Conservation (phyloP, 2,113 vertebrate genomes). For the Zosterops pallidus region DNA sequence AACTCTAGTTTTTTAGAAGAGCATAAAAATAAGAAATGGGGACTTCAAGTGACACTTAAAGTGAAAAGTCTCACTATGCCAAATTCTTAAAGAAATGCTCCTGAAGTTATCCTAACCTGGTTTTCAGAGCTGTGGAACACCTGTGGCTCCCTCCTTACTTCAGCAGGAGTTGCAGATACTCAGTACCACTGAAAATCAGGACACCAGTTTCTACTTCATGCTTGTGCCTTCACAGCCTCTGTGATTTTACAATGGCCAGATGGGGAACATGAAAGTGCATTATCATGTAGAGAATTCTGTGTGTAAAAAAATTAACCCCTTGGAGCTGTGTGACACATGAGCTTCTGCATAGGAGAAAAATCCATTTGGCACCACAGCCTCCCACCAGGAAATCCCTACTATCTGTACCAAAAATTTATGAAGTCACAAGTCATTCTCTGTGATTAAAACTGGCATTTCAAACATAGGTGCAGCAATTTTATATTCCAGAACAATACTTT, state of each 20-base stretch:
- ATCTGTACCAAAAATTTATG: constrained; percentile 54
- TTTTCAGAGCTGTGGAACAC: neutral
- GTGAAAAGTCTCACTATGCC: neutral
- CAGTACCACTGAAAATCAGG: neutral
- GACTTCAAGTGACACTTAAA: neutral
- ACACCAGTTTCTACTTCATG: constrained; percentile 7
- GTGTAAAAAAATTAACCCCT: constrained; percentile 61
- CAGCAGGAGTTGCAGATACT: neutral
- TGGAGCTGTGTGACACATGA: constrained; percentile 40
- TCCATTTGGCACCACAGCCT: constrained; percentile 33
- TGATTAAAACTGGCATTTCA: constrained; percentile 53
- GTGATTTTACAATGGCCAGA: constrained; percentile 52
- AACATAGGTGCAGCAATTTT: neutral
- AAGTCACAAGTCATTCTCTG: neutral
- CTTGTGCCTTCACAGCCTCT: constrained; percentile 32
- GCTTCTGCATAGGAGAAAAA: constrained; percentile 9
- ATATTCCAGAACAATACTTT: constrained; percentile 34
- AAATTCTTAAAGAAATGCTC: neutral
- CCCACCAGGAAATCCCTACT: constrained; percentile 52
- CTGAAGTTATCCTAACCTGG: neutral
- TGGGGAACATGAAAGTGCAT: constrained; percentile 56
- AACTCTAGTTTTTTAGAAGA: neutral
- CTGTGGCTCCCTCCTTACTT: neutral
- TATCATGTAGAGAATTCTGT: constrained; percentile 63
- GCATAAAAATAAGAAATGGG: neutral